Evolutionary conservation across 2,113 vertebrate species (phyloP).

Genomic region (Machaerirhynchus nigripectus): DNA sequence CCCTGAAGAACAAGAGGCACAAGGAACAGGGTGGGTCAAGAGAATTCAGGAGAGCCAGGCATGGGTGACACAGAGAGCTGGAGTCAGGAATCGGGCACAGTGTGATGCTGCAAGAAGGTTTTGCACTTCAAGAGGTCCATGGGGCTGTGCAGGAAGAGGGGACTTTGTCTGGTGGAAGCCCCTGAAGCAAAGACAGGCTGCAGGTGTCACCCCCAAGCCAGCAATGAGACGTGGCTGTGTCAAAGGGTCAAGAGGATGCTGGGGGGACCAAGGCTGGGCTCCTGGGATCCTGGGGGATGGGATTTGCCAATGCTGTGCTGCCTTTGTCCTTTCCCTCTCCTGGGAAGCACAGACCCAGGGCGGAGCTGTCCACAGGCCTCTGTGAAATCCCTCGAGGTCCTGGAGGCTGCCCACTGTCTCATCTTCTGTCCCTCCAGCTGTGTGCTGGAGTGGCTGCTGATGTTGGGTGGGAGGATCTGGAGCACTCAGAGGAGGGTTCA

Average conservation of each 20-base stretch:
- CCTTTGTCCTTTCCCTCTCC: neutral
- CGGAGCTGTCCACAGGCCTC: neutral
- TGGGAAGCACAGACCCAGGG: neutral
- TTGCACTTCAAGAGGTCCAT: fast-evolving
- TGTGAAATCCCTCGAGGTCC: fast-evolving
- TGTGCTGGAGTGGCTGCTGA: neutral
- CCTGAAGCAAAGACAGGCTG: neutral
- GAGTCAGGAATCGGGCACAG: neutral
- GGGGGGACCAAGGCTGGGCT: fast-evolving
- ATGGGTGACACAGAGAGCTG: neutral
- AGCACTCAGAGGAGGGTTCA: neutral
- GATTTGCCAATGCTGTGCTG: neutral
- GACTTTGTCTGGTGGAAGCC: neutral
- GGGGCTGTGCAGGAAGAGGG: neutral
- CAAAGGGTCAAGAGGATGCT: neutral
- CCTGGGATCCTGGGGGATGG: neutral
- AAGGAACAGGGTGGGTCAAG: neutral
- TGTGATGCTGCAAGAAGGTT: neutral
- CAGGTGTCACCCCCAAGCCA: neutral
- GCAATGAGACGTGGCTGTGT: fast-evolving
- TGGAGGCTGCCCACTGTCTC: neutral
- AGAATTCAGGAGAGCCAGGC: neutral
- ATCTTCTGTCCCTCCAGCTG: neutral
- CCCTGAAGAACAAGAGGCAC: neutral
- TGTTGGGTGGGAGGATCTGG: neutral